Conservation (phyloP, 2,113 vertebrate genomes). For the Regulus satrapa region DNA sequence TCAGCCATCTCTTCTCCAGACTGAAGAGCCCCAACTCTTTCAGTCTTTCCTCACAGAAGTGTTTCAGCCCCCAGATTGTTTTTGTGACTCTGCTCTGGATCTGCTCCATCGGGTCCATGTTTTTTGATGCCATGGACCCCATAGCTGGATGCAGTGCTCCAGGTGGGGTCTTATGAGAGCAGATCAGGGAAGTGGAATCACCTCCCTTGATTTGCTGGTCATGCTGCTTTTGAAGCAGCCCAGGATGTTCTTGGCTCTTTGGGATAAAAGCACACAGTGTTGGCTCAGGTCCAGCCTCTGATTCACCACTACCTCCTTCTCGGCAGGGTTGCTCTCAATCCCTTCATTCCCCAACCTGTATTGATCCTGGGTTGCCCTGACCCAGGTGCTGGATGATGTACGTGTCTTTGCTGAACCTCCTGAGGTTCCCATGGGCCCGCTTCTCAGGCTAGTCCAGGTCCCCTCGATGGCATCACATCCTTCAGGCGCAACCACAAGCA, state of each 20-base stretch:
- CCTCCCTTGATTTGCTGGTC: neutral
- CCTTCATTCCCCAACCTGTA: neutral
- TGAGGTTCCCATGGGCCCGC: neutral
- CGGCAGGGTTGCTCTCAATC: neutral
- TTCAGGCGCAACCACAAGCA: too few species aligned
- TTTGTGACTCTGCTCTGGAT: neutral
- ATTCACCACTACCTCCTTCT: neutral
- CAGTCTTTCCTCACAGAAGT: neutral
- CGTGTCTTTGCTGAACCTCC: neutral
- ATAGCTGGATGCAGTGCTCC: neutral
- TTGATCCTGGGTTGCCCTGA: rapidly evolving
- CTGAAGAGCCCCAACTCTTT: neutral
- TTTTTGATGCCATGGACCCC: neutral
- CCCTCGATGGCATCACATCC: neutral
- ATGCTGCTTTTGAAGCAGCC: neutral
- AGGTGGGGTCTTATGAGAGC: neutral
- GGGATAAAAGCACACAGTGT: neutral
- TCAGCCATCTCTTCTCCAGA: neutral
- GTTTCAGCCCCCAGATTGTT: neutral
- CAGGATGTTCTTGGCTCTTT: neutral
- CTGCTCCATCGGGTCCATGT: neutral
- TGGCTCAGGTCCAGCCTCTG: neutral
- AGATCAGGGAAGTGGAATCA: neutral
- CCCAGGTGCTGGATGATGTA: neutral
- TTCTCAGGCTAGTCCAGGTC: neutral